Percentiles rank a stretch among this genome's conserved stretches.
phyloP scores from a whole-genome alignment of 2,797 vertebrate species.

The Neoniphon sammara region DNA sequence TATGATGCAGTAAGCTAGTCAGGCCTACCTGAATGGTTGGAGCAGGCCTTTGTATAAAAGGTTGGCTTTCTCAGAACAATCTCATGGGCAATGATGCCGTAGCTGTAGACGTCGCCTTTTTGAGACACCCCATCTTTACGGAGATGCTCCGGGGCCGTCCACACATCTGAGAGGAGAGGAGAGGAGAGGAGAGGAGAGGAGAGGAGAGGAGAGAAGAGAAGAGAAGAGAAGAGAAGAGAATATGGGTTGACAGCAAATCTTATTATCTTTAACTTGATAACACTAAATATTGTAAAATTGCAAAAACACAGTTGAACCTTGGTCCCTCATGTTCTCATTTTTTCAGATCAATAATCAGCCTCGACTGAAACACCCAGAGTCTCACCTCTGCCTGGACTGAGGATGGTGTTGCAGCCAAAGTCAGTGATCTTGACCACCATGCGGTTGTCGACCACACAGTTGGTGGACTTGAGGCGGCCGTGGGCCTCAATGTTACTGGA shows the following conservation, averaged over 20 bases:
- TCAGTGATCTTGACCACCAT: constrained; percentile 99
- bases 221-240: background rate
- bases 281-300: too few relatives aligned
- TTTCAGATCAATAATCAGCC: background rate
- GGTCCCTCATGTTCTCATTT: too few relatives aligned
- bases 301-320: too few relatives aligned
- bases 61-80: constrained; percentile 87
- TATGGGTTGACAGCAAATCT: too few relatives aligned
- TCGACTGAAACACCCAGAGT: background rate
- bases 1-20: constrained; percentile 1
- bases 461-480: constrained; percentile 94
- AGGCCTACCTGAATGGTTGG: constrained; percentile 82
- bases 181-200: background rate
- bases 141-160: constrained; percentile 94
- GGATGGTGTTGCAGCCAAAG: constrained; percentile 93
- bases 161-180: constrained; percentile 72
- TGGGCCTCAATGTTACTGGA: constrained; percentile 92
- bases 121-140: constrained; percentile 87
- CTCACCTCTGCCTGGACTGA: constrained; percentile 87
- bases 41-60: constrained; percentile 84
- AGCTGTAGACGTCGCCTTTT: constrained; percentile 96
- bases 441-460: constrained; percentile 95
- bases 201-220: background rate
- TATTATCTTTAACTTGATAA: too few relatives aligned
- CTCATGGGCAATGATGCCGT: constrained; percentile 93